A percentile compares a stretch with the other conserved stretches of the same genome.
These are phyloP conservation scores for Leucophenga varia DNA, from an alignment of 1,140 invertebrate species.

Conservation along the genomic window DNA sequence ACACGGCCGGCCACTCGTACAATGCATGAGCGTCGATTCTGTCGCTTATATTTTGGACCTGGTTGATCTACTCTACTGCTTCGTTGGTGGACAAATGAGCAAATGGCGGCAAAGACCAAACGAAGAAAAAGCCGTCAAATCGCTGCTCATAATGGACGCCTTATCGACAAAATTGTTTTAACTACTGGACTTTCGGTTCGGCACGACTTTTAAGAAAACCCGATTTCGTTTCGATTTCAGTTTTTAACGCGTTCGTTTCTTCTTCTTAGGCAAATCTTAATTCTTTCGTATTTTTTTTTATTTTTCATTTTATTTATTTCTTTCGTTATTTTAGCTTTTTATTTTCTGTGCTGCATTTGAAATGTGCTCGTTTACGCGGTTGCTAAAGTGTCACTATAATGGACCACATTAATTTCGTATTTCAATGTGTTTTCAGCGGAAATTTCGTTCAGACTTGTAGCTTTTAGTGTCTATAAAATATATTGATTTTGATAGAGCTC, in stretches of 20 bases:
- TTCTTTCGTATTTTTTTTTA: neutral
- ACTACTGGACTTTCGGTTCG: constrained; percentile 50
- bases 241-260: neutral
- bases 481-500: no score
- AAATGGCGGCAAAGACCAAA: constrained; percentile 51
- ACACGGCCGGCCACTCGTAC: no score
- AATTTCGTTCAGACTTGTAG: no score
- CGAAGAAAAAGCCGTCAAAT: constrained; percentile 46
- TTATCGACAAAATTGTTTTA: constrained; percentile 51
- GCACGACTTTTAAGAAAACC: neutral
- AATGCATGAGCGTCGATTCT: no score
- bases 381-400: constrained; percentile 29
- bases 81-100: constrained; percentile 1
- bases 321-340: no score
- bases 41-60: neutral
- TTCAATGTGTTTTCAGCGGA: no score
- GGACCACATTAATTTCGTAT: constrained; percentile 52
- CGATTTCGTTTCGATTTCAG: no score
- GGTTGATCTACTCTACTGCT: neutral
- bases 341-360: no score
- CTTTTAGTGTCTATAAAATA: no score
- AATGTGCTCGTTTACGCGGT: neutral
- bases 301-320: no score
- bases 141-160: constrained; percentile 52
- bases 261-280: no score